These are phyloP conservation scores for Rhagoletis zephyria DNA, from an alignment of 1,140 invertebrate genomes.

Conservation along the genomic window DNA sequence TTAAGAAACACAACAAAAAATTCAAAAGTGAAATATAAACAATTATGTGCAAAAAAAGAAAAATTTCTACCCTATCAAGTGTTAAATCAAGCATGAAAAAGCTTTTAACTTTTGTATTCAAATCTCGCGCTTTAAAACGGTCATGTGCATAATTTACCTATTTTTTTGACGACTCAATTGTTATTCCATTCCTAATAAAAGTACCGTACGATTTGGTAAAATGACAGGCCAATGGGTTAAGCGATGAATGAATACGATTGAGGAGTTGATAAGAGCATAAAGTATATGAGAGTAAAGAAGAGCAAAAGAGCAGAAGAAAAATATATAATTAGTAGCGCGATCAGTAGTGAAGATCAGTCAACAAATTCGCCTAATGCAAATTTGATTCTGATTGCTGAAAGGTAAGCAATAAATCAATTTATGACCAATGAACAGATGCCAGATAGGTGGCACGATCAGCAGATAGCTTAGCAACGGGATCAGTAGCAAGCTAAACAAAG, in stretches of 20 bases:
- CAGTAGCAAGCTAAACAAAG: too few relatives aligned
- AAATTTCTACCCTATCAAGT: neutral
- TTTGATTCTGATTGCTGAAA: too few relatives aligned
- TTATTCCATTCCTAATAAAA: neutral
- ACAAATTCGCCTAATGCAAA: neutral
- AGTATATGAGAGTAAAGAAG: neutral
- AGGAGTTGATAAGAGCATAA: neutral
- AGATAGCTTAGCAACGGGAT: too few relatives aligned
- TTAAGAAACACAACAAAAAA: neutral
- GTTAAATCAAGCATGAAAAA: neutral
- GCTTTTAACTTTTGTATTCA: neutral
- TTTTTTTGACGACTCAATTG: neutral
- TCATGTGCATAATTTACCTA: neutral
- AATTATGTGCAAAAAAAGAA: neutral
- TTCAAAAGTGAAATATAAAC: too few relatives aligned
- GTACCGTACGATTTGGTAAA: neutral
- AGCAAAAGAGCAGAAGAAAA: neutral
- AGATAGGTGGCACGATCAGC: too few relatives aligned
- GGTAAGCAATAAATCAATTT: too few relatives aligned
- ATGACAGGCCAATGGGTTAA: neutral
- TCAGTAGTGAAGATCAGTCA: neutral
- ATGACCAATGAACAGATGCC: too few relatives aligned
- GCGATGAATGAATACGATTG: slow-evolving; percentile 5
- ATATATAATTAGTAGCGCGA: neutral
- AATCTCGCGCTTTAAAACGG: neutral